Conservation (phyloP, 2,888 invertebrate genomes). For the Augiades crinisus region DNA sequence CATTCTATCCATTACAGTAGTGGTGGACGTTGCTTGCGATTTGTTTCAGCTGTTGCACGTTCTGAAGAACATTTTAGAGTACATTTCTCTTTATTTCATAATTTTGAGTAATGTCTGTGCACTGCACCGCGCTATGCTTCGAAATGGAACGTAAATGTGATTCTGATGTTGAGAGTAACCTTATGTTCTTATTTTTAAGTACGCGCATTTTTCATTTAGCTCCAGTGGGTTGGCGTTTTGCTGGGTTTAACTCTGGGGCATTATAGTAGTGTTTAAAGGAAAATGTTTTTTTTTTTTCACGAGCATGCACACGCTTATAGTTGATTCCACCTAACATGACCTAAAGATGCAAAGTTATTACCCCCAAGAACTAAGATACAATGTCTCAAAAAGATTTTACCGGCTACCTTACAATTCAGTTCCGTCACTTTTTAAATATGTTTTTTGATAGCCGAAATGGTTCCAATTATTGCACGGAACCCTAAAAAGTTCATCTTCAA, state of each 20-base stretch:
- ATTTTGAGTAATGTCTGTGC: conserved; percentile 48
- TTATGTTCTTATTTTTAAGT: conserved; percentile 19
- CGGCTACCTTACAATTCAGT: too few species aligned
- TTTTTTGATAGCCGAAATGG: too few species aligned
- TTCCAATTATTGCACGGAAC: too few species aligned
- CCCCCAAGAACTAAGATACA: too few species aligned
- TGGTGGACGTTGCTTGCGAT: conserved; percentile 47
- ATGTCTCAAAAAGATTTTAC: too few species aligned
- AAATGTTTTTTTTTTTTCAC: conserved; percentile 20
- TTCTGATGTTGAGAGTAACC: conserved; percentile 21
- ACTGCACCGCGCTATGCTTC: conserved; percentile 29
- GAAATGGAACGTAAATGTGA: conserved; percentile 28
- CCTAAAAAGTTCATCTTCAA: not conserved
- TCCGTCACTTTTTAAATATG: too few species aligned
- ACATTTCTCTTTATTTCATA: conserved; percentile 61
- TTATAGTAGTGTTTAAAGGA: conserved; percentile 9
- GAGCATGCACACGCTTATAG: too few species aligned
- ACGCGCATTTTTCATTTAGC: conserved; percentile 3
- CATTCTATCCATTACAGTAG: not conserved
- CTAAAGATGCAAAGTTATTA: too few species aligned
- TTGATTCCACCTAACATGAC: too few species aligned
- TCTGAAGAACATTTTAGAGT: conserved; percentile 52
- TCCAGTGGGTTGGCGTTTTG: not conserved
- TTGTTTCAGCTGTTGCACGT: conserved; percentile 63
- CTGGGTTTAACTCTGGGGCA: not conserved